phyloP scores from a whole-genome alignment of 2,113 vertebrate genomes.

The Petrocephalus microphthalmus region DNA sequence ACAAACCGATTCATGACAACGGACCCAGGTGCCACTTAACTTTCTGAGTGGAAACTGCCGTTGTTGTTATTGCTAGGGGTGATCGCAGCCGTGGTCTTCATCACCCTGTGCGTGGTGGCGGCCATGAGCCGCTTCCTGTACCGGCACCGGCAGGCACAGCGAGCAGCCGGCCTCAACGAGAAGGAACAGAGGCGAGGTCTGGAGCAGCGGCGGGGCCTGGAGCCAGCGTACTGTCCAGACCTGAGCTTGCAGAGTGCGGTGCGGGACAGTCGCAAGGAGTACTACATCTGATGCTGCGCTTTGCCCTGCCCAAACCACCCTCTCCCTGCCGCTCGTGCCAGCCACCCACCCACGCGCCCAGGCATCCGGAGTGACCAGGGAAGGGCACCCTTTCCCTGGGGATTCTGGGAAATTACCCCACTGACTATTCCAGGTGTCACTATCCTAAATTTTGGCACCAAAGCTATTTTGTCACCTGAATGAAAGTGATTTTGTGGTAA shows the following conservation, averaged over 20 bases:
- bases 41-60: neutral
- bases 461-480: neutral
- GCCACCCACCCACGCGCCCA: neutral
- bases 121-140: slow-evolving; percentile 83
- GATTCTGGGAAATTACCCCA: slow-evolving; percentile 3
- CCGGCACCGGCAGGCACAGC: slow-evolving; percentile 78
- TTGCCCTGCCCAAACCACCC: neutral
- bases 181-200: slow-evolving; percentile 67
- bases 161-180: slow-evolving; percentile 61
- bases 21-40: neutral
- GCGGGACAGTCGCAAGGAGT: slow-evolving; percentile 87
- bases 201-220: slow-evolving; percentile 54
- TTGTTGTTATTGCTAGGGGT: slow-evolving; percentile 62
- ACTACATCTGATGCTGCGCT: slow-evolving; percentile 78
- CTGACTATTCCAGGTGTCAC: neutral
- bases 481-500: neutral
- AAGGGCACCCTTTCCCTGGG: neutral
- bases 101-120: slow-evolving; percentile 77
- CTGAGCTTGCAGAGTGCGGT: slow-evolving; percentile 83
- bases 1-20: neutral
- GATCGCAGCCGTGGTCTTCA: slow-evolving; percentile 83
- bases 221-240: slow-evolving; percentile 77
- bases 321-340: neutral
- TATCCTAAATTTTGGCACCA: neutral
- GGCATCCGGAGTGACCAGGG: neutral